Evolutionary conservation across 1,140 invertebrate species (phyloP).

Genomic region (Telenomus remus): DNA sequence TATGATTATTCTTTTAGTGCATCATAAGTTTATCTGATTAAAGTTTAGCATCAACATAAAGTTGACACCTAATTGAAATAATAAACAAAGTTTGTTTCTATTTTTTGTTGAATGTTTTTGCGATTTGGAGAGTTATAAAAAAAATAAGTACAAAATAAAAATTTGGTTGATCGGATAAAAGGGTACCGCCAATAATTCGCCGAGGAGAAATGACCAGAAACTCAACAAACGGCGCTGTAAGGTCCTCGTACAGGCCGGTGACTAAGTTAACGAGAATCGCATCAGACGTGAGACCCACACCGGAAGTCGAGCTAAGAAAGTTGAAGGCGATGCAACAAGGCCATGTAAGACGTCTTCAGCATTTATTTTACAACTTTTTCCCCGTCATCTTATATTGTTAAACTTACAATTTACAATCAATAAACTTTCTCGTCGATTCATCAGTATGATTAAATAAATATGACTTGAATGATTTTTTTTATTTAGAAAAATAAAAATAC

Average conservation of each 20-base stretch:
- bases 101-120: neutral
- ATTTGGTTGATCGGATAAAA: conserved; percentile 5
- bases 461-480: no score
- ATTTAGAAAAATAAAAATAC: no score
- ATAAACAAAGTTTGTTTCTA: no score
- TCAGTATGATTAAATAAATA: neutral
- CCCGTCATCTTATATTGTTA: neutral
- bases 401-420: neutral
- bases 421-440: neutral
- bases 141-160: neutral
- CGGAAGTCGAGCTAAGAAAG: conserved; percentile 21
- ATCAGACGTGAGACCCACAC: conserved; percentile 29
- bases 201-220: conserved; percentile 42
- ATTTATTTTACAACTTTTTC: conserved; percentile 20
- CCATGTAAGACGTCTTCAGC: conserved; percentile 21
- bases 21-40: no score
- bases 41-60: no score
- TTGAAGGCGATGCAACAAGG: conserved; percentile 33
- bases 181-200: conserved; percentile 18
- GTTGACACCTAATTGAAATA: no score
- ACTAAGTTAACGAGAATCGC: conserved; percentile 36
- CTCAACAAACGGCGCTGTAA: conserved; percentile 28
- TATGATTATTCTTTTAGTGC: no score
- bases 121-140: neutral
- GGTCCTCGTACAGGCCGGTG: conserved; percentile 18